Conservation (phyloP, 2,113 vertebrate genomes). For the Chaetorhynchus papuensis region DNA sequence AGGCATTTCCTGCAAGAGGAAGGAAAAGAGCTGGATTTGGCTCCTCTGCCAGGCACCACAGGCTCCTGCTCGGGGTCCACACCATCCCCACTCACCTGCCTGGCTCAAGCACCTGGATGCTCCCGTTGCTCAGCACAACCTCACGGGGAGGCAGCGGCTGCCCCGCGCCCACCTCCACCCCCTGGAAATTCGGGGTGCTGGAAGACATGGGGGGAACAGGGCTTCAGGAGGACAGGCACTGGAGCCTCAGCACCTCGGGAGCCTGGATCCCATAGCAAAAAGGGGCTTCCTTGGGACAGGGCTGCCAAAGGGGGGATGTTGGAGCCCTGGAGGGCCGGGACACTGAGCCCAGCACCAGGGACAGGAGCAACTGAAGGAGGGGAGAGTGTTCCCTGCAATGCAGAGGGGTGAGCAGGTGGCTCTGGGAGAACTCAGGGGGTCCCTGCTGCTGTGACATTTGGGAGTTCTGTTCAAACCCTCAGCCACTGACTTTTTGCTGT, state of each 20-base stretch:
- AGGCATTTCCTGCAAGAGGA: slow-evolving; percentile 57
- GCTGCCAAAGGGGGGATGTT: background rate
- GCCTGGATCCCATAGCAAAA: background rate
- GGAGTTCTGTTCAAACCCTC: background rate
- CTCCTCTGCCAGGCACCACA: accelerated
- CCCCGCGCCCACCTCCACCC: background rate
- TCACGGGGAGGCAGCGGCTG: slow-evolving; percentile 16
- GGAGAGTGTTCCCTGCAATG: accelerated
- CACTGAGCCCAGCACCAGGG: background rate
- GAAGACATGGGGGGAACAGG: background rate
- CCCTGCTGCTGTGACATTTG: background rate
- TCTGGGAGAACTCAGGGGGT: background rate
- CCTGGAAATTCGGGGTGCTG: slow-evolving; percentile 54
- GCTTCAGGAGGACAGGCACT: background rate
- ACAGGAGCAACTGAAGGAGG: background rate
- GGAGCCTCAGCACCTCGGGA: background rate
- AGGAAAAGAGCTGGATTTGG: background rate
- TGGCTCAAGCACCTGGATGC: slow-evolving; percentile 5
- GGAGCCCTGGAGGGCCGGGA: background rate
- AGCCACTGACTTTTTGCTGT: background rate
- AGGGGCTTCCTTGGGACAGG: background rate
- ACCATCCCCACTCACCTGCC: slow-evolving; percentile 43
- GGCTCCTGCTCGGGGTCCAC: accelerated
- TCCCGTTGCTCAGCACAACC: background rate
- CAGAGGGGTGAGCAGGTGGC: background rate